Evolutionary conservation across 1,140 invertebrate genomes (phyloP).

Genomic region (Diabrotica virgifera): DNA sequence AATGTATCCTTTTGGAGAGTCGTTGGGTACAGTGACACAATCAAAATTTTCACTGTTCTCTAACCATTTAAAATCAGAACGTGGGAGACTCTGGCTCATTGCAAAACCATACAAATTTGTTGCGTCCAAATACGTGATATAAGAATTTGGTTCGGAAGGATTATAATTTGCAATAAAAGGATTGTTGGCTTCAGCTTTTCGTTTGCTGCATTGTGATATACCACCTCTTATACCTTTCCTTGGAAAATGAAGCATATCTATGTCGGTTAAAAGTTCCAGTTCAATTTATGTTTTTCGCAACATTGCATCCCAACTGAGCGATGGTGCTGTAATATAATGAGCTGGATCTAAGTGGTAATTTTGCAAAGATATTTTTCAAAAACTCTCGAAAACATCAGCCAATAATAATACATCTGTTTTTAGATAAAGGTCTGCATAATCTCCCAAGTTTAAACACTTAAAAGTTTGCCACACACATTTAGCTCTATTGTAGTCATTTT

Average conservation of each 20-base stretch:
- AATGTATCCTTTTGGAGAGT: too few relatives aligned
- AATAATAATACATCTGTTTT: background rate
- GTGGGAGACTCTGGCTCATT: background rate
- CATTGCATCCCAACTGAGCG: too few relatives aligned
- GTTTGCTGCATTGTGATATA: constrained; percentile 26
- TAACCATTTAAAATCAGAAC: background rate
- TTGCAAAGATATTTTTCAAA: background rate
- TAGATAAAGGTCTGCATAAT: too few relatives aligned
- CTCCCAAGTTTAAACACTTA: too few relatives aligned
- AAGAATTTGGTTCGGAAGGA: background rate
- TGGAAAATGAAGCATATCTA: background rate
- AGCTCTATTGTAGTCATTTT: too few relatives aligned
- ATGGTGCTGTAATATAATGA: background rate
- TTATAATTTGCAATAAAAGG: background rate
- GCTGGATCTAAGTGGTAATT: background rate
- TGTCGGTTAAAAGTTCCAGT: background rate
- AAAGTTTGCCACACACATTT: too few relatives aligned
- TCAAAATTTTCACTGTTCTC: background rate
- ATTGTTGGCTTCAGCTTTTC: constrained; percentile 34
- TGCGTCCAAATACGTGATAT: background rate
- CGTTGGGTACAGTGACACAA: too few relatives aligned
- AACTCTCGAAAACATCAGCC: background rate
- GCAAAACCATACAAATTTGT: background rate
- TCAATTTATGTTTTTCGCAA: background rate
- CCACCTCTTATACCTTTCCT: background rate